Evolutionary conservation across 2,113 vertebrate species (phyloP).

Genomic region (Aspiorhynchus laticeps): DNA sequence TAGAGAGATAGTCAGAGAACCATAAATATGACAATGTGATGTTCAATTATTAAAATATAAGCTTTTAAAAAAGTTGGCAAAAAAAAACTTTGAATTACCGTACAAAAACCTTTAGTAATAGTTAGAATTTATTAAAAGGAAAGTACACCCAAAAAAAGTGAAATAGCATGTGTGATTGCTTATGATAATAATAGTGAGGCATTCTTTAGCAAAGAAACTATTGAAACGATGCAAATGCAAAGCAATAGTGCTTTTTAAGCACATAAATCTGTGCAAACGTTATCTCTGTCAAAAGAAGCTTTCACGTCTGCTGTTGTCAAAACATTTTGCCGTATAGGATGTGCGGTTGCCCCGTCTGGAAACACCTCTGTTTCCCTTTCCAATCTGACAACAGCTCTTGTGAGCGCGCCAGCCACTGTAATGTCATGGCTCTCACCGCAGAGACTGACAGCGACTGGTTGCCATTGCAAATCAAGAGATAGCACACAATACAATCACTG

Average conservation of each 20-base stretch:
- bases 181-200: neutral
- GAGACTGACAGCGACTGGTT: constrained; percentile 34
- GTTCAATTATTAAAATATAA: too few species aligned
- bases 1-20: too few species aligned
- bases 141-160: too few species aligned
- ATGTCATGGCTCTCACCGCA: neutral
- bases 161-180: neutral
- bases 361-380: neutral
- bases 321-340: constrained; percentile 55
- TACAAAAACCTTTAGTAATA: too few species aligned
- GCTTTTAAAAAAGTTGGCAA: too few species aligned
- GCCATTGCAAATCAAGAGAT: constrained; percentile 43
- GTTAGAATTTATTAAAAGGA: too few species aligned
- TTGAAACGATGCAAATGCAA: neutral
- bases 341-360: neutral
- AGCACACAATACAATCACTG: constrained; percentile 18
- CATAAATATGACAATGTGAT: too few species aligned
- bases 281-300: neutral
- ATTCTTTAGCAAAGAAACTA: neutral
- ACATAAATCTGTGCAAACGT: neutral
- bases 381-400: constrained; percentile 8
- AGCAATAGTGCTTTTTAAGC: neutral
- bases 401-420: constrained; percentile 20
- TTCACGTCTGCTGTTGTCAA: constrained; percentile 46
- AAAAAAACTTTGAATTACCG: too few species aligned